Evolutionary conservation across 1,140 invertebrate species (phyloP), one percentile per base, ranked within the genome.

Genomic region (Heliconius himera): DNA sequence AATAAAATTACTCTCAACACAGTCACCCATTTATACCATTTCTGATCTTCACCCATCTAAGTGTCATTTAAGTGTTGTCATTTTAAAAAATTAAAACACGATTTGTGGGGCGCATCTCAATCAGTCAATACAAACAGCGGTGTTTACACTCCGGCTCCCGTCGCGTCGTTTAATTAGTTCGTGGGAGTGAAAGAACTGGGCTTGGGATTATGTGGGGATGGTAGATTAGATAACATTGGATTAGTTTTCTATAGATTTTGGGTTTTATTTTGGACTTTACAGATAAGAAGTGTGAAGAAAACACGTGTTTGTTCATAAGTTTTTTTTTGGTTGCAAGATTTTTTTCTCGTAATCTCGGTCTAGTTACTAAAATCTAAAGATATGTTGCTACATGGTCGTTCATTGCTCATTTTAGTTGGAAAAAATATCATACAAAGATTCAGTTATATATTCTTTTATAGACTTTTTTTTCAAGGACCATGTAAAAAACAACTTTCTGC

Each of bases 81-180:
- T 88, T 91, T 90, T 92, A 93, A 93, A 91, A 92, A 91, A 91
- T 93, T 91, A 92, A 92, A 91, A 91, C 87, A 81, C 88, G 81
- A 92, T 92, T 89, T 89, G 88, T 87, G 84, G 88, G 79, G 81
- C 81, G 81, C 84, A 81, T 89, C 85, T 89, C 87, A 85, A 89
- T 91, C 87, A 88, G 89, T 90, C 84, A 89, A 78, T 84, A 85
- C 84, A 90, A 91, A 91, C 90, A 90, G 70, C 73, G 18, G 76
- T 90, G 88, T 91, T 91, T 91, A 81, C 85, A 72, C 86, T 89
- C 76, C 78, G 85, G 86, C 87, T 89, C 85, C 84, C 88, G 87
- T 76, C 77, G 84, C 85, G 82, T 77, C 72, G 78, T 78, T 87
- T 91, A 91, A 90, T 92, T 90, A 90, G 89, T 89, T 88, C 85